Conservation (phyloP, 2,113 vertebrate species). For the Cyprinodon variegatus region DNA sequence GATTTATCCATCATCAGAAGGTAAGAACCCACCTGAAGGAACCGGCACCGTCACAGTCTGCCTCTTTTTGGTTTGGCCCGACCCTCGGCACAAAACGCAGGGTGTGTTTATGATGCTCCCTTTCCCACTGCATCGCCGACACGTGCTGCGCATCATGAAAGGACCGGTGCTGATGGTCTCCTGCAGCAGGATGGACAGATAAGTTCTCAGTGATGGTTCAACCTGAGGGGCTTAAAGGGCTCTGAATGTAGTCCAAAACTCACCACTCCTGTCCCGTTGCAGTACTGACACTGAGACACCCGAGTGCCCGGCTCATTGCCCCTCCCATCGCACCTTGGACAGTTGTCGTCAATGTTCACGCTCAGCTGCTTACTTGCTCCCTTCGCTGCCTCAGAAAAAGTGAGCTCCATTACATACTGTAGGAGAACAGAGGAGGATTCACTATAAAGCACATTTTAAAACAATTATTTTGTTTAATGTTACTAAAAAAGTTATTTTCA, state of each 20-base stretch:
- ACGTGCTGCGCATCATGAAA: constrained; percentile 91
- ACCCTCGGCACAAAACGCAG: constrained; percentile 85
- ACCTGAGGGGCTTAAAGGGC: background rate
- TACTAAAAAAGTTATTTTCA: background rate
- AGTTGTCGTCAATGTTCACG: constrained; percentile 85
- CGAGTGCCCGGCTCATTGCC: constrained; percentile 91
- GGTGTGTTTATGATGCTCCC: constrained; percentile 84
- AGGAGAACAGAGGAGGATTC: background rate
- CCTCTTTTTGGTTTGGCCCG: constrained; percentile 89
- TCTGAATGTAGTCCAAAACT: constrained; percentile 33
- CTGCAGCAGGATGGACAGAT: constrained; percentile 62
- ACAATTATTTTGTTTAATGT: background rate
- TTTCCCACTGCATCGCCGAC: constrained; percentile 88
- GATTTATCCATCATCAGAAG: background rate
- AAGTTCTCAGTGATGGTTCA: background rate
- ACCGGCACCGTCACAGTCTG: constrained; percentile 88
- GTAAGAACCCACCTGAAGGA: constrained; percentile 86
- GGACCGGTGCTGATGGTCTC: constrained; percentile 91
- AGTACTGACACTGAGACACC: constrained; percentile 88
- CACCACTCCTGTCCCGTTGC: constrained; percentile 92
- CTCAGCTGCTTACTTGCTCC: constrained; percentile 90
- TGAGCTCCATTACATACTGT: constrained; percentile 95
- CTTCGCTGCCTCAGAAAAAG: constrained; percentile 92
- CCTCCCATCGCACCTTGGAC: constrained; percentile 86
- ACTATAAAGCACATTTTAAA: background rate